phyloP scores from a whole-genome alignment of 2,888 invertebrate species.

The Platycheirus rosarum region DNA sequence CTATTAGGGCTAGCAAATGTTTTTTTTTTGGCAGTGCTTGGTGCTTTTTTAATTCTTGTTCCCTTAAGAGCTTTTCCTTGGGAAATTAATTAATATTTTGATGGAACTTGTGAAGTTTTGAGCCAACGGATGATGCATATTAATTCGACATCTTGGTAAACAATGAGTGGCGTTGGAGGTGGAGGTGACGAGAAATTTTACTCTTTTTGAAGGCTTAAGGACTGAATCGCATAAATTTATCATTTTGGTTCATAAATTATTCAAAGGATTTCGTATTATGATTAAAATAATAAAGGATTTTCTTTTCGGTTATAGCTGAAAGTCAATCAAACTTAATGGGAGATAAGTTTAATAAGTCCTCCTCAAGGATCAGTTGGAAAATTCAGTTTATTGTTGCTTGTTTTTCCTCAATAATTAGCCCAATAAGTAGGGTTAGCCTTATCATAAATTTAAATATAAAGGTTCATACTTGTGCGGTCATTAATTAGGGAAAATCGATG shows the following conservation, averaged over 20 bases:
- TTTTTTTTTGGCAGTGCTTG: constrained; percentile 33
- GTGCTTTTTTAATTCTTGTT: background rate
- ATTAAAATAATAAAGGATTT: constrained; percentile 54
- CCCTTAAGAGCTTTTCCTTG: constrained; percentile 21
- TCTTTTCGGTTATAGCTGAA: no score
- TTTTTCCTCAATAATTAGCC: no score
- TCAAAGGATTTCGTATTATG: constrained; percentile 34
- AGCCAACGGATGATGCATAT: constrained; percentile 65
- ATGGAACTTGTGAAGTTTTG: constrained; percentile 34
- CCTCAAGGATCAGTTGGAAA: no score
- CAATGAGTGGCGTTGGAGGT: background rate
- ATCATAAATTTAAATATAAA: no score
- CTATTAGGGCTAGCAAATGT: constrained; percentile 56
- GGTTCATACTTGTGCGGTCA: no score
- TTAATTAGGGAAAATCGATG: no score
- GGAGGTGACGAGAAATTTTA: constrained; percentile 30
- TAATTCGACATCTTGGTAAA: constrained; percentile 53
- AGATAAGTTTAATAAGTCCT: no score
- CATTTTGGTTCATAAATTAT: constrained; percentile 56
- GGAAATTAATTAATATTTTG: constrained; percentile 68
- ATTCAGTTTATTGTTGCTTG: no score
- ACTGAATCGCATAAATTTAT: constrained; percentile 53
- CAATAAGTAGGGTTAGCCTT: no score
- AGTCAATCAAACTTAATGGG: no score
- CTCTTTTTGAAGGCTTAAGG: constrained; percentile 11